Base-by-base conservation (phyloP, 2,888 invertebrate genomes). In the Seira musarum region DNA sequence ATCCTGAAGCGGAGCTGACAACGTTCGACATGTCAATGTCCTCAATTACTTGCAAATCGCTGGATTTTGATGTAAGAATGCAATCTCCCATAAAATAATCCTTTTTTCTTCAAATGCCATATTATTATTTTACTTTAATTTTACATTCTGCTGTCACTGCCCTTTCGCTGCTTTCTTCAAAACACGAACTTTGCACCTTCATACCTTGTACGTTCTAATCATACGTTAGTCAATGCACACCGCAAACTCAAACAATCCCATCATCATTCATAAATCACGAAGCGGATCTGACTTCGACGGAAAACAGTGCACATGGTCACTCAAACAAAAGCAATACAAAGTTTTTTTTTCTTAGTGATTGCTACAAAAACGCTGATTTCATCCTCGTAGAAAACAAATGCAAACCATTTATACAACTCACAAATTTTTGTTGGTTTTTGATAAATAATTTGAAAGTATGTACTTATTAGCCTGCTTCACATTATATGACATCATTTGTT, bases 11-110 rank as follows among this genome's bases (percentile, higher is more conserved):
- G 15, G 69, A 76, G 69, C 67, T 70, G 77, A 69, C 64, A 57
- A 60, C 65, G 30, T 35, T 21, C 78, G 53, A 78, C 40, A 79
- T 79, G 79, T 79, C 79, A 79, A 73, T 69, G 79, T 79, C 79
- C 73, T 68, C 79, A 35, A 68, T 53, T 65, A 49, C 72, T 68
- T 69, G 73, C 69, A 73, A 73, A 68, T 57, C 79, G 67, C 30
- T 69, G 63, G 79, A 79, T 46, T 73, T 79, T 22, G 68, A 72
- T 30, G 79, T 79, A 79, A 79, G 79, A 21, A 65, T 17, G 53
- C n/a, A 17, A 17, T 53, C 15, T n/a, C 53, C n/a, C 53, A 53
- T 53, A 30, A 30, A 30, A 30, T 53, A 17, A n/a, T 53, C 13
- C 17, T 3, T 15, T 53, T 17, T 53, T 13, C n/a, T 8, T 2